Conservation (phyloP, 1,140 invertebrate species). For the Drosophila lowei region DNA sequence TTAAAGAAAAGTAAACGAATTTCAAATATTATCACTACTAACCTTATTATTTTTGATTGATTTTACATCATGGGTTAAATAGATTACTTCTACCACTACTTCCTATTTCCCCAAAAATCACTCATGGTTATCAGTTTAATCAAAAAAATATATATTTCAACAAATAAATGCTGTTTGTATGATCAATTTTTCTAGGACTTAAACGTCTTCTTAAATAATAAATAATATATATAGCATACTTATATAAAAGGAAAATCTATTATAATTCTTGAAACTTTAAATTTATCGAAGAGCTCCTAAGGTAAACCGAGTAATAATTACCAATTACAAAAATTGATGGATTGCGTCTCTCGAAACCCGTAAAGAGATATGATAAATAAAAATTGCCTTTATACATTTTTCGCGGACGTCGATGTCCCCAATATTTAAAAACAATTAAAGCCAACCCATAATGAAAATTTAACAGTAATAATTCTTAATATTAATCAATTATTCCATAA, state of each 20-base stretch:
- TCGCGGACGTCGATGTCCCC: slow-evolving; percentile 53
- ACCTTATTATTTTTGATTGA: neutral
- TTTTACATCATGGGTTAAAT: too few species aligned
- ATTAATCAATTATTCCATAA: slow-evolving; percentile 53
- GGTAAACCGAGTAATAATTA: slow-evolving; percentile 1
- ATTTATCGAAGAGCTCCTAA: slow-evolving; percentile 20
- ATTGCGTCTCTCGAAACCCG: slow-evolving; percentile 4
- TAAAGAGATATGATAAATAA: slow-evolving; percentile 22
- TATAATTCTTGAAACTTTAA: slow-evolving; percentile 2
- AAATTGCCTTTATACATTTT: slow-evolving; percentile 39
- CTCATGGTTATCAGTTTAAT: neutral
- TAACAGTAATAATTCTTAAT: slow-evolving; percentile 44
- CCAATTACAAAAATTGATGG: neutral
- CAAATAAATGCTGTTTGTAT: slow-evolving; percentile 18
- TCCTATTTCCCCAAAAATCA: neutral
- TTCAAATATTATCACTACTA: too few species aligned
- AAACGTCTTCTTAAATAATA: slow-evolving; percentile 53
- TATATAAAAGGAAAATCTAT: neutral
- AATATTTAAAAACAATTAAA: slow-evolving; percentile 46
- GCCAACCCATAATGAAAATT: slow-evolving; percentile 35
- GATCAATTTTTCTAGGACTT: slow-evolving; percentile 38
- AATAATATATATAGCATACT: slow-evolving; percentile 13
- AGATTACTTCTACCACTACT: neutral
- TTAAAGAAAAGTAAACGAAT: neutral
- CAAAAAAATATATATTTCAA: neutral